Percentiles rank a stretch among this genome's conserved stretches.
Conservation (phyloP, 2,888 invertebrate genomes). For the Cybosia mesomella region DNA sequence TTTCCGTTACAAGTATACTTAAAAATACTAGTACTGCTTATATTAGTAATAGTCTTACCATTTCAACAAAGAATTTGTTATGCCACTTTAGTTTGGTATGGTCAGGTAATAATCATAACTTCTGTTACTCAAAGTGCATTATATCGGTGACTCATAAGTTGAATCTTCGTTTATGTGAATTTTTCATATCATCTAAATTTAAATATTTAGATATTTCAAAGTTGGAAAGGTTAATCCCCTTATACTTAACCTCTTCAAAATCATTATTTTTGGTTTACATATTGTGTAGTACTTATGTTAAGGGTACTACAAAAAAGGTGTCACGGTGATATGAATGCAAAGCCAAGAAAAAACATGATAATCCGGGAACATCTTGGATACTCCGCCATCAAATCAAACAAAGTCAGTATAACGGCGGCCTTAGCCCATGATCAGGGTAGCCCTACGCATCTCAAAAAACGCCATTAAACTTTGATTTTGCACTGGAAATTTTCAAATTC, state of each 20-base stretch:
- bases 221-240: neutral
- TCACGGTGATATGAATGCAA: too few species aligned
- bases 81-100: neutral
- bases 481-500: too few species aligned
- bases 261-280: too few species aligned
- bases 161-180: neutral
- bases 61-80: neutral
- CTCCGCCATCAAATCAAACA: too few species aligned
- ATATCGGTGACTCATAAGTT: neutral
- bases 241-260: neutral
- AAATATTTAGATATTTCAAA: neutral
- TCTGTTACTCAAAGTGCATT: neutral
- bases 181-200: neutral
- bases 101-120: constrained; percentile 2
- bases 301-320: too few species aligned
- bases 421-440: too few species aligned
- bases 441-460: too few species aligned
- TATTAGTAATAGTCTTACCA: neutral
- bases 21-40: neutral
- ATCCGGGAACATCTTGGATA: too few species aligned
- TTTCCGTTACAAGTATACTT: neutral
- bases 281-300: too few species aligned
- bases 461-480: too few species aligned
- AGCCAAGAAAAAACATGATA: too few species aligned
- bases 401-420: neutral